Base-by-base conservation (phyloP, 53 echinoderm and acorn worm species). In the Holothuria leucospilota region DNA sequence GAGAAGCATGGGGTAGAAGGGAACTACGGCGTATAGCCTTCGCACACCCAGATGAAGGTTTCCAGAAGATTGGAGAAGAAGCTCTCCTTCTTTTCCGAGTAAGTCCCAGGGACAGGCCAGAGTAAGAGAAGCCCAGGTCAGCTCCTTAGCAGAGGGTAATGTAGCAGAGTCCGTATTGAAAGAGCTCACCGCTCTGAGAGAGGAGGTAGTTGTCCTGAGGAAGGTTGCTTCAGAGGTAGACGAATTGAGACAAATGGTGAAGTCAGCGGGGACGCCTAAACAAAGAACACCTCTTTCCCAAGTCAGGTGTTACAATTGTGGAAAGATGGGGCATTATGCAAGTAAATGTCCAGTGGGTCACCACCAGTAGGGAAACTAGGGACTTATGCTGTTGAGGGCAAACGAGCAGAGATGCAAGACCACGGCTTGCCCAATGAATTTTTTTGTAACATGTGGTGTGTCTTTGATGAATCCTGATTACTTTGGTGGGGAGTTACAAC, bases 1-100 rank as follows among this genome's bases (percentile, higher is more conserved):
- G 38, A 1, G 86, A 86, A 9, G 25, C 53, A 5, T 71, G 56
- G 29, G 77, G 75, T 29, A 59, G 86, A 0, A 86, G 86, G 29
- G 86, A 86, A 46, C 62, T 86, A 8, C 59, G 86, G 39, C 30
- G 63, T 38, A 69, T 74, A 20, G 52, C 46, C 27, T 10, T 74
- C 6, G 42, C 74, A 46, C 46, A 46, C 14, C 49, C 74, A 0
- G 26, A 2, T 24, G 16, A 46, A 21, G 49, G 51, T 1, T 75
- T 49, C 11, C 51, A 75, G 2, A 52, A 46, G 3, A 26, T 75
- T 25, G 4, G 72, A 23, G 42, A 71, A 20, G 72, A 71, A 21
- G 72, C 72, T 20, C 13, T 71, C 46, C 13, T 39, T 14, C 20
- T 71, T 40, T 71, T 71, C 7, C 40, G 40, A 72, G 72, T 39